Base-by-base conservation (phyloP, 2,113 vertebrate species). In the Zonotrichia leucophrys region DNA sequence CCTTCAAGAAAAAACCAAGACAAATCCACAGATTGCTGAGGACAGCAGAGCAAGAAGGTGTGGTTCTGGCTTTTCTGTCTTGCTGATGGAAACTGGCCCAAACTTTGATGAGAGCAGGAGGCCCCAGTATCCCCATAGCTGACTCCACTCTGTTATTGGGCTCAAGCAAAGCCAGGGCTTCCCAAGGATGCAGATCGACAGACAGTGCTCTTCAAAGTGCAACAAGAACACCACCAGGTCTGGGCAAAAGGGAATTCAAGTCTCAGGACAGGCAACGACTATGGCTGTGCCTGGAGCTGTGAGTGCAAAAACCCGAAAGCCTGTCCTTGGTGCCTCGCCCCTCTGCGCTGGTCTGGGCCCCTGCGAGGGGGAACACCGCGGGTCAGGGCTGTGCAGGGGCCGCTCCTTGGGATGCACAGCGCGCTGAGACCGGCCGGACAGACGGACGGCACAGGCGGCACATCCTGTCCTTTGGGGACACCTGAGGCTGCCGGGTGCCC, bases 321-420 rank as follows among this genome's bases (percentile, higher is more conserved):
- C 2, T 0, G 5, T 4, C 46, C 15, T 60, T 5, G 42, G 53
- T 11, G 2, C 44, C 33, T 37, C 41, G 35, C 23, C 47, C 24
- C 53, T 18, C 30, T 15, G 46, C 1, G 39, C 67, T 10, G 7
- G 11, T 4, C 53, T 1, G 53, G 33, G 7, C 5, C 15, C 52
- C 52, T 3, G 4, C 1, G 1, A 74, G 67, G 49, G 58, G 56
- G 46, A 6, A 18, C 35, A 2, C 9, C 13, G 12, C 0, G 28
- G 35, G 3, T 17, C 49, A 7, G 3, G 4, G 68, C 0, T 4
- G 11, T 1, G 24, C 21, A 2, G 47, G 15, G n/a, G 27, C 3
- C 56, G 0, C 3, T 46, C 19, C 0, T 6, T 12, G 18, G 2
- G 1, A 1, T 31, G 20, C 4, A 28, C 49, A 18, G 35, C 7